A percentile compares a stretch with the other conserved stretches of the same genome.
These are phyloP conservation scores for Haliclystus octoradiatus DNA, from an alignment of 30 jellyfish, hydroid and myxozoan genomes.

Conservation along the genomic window DNA sequence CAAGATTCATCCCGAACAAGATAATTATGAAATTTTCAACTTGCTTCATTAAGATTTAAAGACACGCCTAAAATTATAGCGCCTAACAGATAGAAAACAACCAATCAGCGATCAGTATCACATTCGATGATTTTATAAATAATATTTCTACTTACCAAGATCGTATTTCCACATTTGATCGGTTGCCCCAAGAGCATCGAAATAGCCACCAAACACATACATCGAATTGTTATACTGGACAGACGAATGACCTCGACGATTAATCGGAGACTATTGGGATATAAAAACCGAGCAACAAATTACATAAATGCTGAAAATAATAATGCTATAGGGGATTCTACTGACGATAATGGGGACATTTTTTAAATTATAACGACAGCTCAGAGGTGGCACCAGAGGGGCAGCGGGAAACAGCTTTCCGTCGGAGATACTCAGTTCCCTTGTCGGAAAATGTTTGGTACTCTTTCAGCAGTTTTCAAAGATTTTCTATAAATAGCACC, in stretches of 20 bases:
- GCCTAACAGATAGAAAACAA: no score
- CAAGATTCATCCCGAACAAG: no score
- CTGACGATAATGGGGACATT: no score
- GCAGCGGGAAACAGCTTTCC: conserved; percentile 1
- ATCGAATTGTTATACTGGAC: conserved; percentile 37
- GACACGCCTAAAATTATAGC: no score
- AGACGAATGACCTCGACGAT: conserved; percentile 39
- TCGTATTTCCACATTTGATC: conserved; percentile 40
- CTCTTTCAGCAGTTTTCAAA: no score
- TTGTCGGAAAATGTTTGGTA: no score
- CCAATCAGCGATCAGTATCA: no score
- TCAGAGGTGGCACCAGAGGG: neutral
- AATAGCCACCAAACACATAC: conserved; percentile 42
- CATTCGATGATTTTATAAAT: no score
- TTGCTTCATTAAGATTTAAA: no score
- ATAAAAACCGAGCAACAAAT: neutral
- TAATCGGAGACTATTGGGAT: conserved; percentile 17
- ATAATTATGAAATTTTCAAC: no score
- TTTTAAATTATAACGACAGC: neutral
- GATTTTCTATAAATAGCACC: no score
- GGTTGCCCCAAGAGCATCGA: conserved; percentile 29
- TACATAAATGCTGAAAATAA: neutral
- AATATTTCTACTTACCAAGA: conserved; percentile 9
- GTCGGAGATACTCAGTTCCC: conserved; percentile 24
- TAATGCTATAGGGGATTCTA: no score